These are phyloP conservation scores for Halyomorpha halys DNA, from an alignment of 1,140 invertebrate species.

Conservation along the genomic window DNA sequence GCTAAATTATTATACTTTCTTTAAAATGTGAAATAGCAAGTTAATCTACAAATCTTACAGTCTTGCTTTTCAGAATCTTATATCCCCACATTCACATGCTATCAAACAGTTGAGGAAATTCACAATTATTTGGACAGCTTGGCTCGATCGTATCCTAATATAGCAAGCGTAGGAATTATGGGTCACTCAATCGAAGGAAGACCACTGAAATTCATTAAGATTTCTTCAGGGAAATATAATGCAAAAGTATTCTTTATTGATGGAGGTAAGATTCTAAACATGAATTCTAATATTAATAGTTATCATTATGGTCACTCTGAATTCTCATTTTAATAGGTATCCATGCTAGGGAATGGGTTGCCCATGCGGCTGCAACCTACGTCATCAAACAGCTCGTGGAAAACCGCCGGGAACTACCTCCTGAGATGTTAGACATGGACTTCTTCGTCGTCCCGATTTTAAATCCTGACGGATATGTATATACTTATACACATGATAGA, in stretches of 20 bases:
- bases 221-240: constrained; percentile 41
- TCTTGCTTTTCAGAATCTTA: too few species aligned
- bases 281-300: too few species aligned
- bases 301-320: too few species aligned
- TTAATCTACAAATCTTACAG: too few species aligned
- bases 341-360: constrained; percentile 68
- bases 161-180: constrained; percentile 58
- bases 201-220: constrained; percentile 56
- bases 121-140: constrained; percentile 47
- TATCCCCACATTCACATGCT: constrained; percentile 32
- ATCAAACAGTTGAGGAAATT: constrained; percentile 52
- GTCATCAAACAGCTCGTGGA: constrained; percentile 62
- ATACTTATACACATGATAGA: constrained; percentile 56
- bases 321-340: constrained; percentile 38
- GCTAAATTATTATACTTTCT: too few species aligned
- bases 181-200: constrained; percentile 65
- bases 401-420: constrained; percentile 54
- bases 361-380: constrained; percentile 54
- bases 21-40: too few species aligned
- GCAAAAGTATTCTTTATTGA: constrained; percentile 46
- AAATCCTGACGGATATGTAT: constrained; percentile 52
- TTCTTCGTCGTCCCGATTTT: constrained; percentile 46
- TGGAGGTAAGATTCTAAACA: constrained; percentile 37
- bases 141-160: constrained; percentile 54
- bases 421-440: constrained; percentile 51